A percentile compares a stretch with the other conserved stretches of the same genome.
phyloP scores from a whole-genome alignment of 2,888 invertebrate genomes.

The Eupithecia pulchellata region DNA sequence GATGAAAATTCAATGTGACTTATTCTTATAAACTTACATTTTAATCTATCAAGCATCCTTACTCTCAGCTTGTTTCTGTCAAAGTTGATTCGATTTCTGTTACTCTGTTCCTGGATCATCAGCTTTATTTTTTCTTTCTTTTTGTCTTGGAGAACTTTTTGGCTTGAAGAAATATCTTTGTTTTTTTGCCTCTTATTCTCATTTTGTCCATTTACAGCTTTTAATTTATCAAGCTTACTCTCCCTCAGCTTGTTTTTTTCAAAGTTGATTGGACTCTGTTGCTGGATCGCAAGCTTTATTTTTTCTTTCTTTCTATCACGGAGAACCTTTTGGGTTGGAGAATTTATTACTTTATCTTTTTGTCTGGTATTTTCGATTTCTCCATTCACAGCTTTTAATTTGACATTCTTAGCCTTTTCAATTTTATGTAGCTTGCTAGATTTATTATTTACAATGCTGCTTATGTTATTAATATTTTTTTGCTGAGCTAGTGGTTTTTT shows the following conservation, averaged over 20 bases:
- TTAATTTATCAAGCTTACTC: no score
- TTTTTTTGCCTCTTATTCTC: not conserved
- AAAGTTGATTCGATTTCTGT: slow-evolving; percentile 60
- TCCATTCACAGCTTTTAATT: slow-evolving; percentile 1
- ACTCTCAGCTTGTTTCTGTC: slow-evolving; percentile 80
- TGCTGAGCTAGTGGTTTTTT: slow-evolving; percentile 18
- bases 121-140: slow-evolving; percentile 60
- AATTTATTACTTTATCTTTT: not conserved
- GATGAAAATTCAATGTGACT: not conserved
- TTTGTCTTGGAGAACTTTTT: slow-evolving; percentile 28
- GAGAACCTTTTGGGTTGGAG: no score
- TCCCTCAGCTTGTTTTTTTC: no score
- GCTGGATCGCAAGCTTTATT: no score
- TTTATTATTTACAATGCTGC: slow-evolving; percentile 7
- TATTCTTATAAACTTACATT: slow-evolving; percentile 78
- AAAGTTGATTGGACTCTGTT: no score
- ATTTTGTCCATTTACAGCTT: not conserved
- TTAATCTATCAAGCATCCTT: slow-evolving; percentile 89
- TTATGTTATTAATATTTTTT: slow-evolving; percentile 10
- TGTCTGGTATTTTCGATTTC: not conserved
- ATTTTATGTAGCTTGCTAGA: not conserved
- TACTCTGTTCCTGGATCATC: slow-evolving; percentile 50
- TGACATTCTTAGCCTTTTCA: not conserved
- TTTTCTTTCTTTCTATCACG: no score
- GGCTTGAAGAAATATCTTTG: not conserved